A percentile compares a stretch with the other conserved stretches of the same genome.
Conservation (phyloP, 2,113 vertebrate species). For the Okapia johnstoni region DNA sequence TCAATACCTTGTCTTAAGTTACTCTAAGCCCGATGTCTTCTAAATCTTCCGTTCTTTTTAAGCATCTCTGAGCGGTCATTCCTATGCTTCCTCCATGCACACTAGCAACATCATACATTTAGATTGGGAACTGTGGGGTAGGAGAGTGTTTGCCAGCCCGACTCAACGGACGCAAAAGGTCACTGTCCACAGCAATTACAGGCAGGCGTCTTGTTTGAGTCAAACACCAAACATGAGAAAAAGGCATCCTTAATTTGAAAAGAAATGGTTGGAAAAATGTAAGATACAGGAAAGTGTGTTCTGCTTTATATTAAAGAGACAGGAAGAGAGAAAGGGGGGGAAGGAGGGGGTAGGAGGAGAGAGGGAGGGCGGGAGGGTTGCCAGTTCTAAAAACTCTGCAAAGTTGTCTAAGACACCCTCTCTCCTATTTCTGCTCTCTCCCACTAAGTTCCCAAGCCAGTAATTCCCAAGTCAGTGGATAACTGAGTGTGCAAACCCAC, state of each 20-base stretch:
- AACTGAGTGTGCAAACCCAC: neutral
- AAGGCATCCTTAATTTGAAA: neutral
- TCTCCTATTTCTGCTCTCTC: neutral
- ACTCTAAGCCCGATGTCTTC: constrained; percentile 31
- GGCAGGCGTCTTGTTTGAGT: neutral
- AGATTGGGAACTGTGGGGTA: neutral
- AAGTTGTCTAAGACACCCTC: neutral
- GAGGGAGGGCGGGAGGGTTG: neutral
- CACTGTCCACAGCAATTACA: neutral
- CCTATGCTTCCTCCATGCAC: neutral
- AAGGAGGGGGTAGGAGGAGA: neutral
- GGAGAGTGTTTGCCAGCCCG: neutral
- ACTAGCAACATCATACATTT: neutral
- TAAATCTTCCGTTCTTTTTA: constrained; percentile 49
- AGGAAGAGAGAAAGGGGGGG: neutral
- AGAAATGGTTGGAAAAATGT: neutral
- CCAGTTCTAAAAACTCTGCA: neutral
- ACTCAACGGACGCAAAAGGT: neutral
- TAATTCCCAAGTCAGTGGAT: neutral
- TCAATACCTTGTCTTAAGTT: constrained; percentile 55
- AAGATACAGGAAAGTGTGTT: neutral
- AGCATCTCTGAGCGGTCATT: constrained; percentile 32
- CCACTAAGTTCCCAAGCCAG: neutral
- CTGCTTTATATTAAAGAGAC: neutral
- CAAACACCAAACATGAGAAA: neutral